phyloP scores from a whole-genome alignment of 2,888 invertebrate species.

The Drosophila limbata region DNA sequence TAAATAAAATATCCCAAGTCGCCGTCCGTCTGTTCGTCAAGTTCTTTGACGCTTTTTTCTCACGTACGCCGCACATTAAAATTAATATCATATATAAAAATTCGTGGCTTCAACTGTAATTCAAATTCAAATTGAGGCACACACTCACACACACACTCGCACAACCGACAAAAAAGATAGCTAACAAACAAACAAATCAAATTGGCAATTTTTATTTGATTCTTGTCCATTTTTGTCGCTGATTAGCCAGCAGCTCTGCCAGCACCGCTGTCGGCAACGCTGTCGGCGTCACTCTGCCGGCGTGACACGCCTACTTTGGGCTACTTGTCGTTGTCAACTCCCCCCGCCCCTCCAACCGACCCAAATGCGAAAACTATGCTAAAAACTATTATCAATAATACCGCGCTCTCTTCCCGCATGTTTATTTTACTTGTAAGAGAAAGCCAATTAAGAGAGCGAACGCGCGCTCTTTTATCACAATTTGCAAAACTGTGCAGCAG shows the following conservation, averaged over 20 bases:
- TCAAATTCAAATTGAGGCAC: slow-evolving; percentile 65
- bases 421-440: slow-evolving; percentile 47
- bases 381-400: slow-evolving; percentile 53
- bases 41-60: slow-evolving; percentile 45
- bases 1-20: slow-evolving; percentile 16
- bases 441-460: slow-evolving; percentile 12
- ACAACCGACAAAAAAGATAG: slow-evolving; percentile 4
- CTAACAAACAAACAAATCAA: slow-evolving; percentile 57
- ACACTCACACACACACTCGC: slow-evolving; percentile 25
- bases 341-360: neutral
- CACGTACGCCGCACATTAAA: slow-evolving; percentile 72
- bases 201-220: slow-evolving; percentile 76
- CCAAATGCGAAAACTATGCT: slow-evolving; percentile 44
- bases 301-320: slow-evolving; percentile 56
- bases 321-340: slow-evolving; percentile 51
- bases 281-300: slow-evolving; percentile 19
- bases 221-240: slow-evolving; percentile 71
- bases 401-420: slow-evolving; percentile 27
- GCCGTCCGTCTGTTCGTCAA: slow-evolving; percentile 31
- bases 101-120: slow-evolving; percentile 71
- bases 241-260: slow-evolving; percentile 56
- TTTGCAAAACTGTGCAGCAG: slow-evolving; percentile 16
- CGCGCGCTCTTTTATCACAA: slow-evolving; percentile 47
- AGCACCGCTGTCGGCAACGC: slow-evolving; percentile 22
- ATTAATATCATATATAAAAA: slow-evolving; percentile 69